Evolutionary conservation across 2,888 invertebrate species (phyloP).

Genomic region (Cyclophora albipunctata): DNA sequence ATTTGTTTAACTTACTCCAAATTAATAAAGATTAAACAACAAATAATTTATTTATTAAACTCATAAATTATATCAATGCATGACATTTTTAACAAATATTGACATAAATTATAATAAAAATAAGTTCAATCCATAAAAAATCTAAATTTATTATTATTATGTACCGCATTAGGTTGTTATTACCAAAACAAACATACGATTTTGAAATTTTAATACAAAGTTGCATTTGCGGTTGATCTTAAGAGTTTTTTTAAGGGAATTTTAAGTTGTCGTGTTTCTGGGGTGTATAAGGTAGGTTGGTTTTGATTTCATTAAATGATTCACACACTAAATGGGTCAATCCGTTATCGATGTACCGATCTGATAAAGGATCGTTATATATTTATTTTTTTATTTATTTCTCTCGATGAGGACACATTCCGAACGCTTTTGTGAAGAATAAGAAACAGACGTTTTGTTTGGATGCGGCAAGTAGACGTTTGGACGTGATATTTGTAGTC

Average conservation of each 20-base stretch:
- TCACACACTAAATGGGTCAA: slow-evolving; percentile 67
- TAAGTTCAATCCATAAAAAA: slow-evolving; percentile 21
- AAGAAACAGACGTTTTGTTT: slow-evolving; percentile 16
- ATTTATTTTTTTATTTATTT: slow-evolving; percentile 45
- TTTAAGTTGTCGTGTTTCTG: slow-evolving; percentile 9
- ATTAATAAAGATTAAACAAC: too few relatives aligned
- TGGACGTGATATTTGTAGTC: too few relatives aligned
- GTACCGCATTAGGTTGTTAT: slow-evolving; percentile 30
- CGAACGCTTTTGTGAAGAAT: slow-evolving; percentile 29
- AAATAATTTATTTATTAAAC: too few relatives aligned
- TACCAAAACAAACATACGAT: slow-evolving; percentile 32
- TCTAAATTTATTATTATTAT: slow-evolving; percentile 31
- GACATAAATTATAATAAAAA: slow-evolving; percentile 4
- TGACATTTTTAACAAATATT: not conserved
- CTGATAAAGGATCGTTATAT: slow-evolving; percentile 64
- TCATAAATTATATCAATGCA: not conserved
- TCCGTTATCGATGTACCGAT: slow-evolving; percentile 62
- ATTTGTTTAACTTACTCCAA: too few relatives aligned
- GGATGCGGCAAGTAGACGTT: slow-evolving; percentile 26
- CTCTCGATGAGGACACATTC: slow-evolving; percentile 51
- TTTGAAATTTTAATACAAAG: slow-evolving; percentile 18
- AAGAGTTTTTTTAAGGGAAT: not conserved
- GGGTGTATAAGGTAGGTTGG: slow-evolving; percentile 19
- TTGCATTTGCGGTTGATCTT: slow-evolving; percentile 8
- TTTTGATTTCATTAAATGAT: slow-evolving; percentile 46